Percentiles rank a stretch among this genome's conserved stretches.
Evolutionary conservation across 2,797 vertebrate genomes (phyloP).

Genomic region (Micropoecilia bifurca): DNA sequence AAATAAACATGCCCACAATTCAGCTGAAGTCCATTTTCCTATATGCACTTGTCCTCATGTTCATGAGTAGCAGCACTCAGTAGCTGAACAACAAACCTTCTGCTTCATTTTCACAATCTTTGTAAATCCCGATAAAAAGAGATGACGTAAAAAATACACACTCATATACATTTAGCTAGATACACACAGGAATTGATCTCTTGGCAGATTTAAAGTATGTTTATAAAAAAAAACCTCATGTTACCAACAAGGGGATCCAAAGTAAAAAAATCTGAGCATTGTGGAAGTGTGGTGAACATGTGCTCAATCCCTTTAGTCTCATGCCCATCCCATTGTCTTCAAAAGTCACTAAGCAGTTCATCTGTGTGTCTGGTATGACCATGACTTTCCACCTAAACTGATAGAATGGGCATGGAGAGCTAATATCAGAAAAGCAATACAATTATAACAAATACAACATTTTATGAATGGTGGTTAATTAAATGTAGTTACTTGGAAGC

Average conservation of each 20-base stretch:
- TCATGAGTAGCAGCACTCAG: constrained; percentile 26
- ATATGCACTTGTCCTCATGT: constrained; percentile 50
- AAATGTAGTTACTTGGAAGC: not conserved
- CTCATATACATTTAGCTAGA: constrained; percentile 18
- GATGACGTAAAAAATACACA: not conserved
- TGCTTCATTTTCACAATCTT: constrained; percentile 31
- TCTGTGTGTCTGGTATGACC: not conserved
- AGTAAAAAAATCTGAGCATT: not conserved
- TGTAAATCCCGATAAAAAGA: constrained; percentile 27
- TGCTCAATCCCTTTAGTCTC: not conserved
- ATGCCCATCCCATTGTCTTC: not conserved
- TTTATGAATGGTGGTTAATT: not conserved
- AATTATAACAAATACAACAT: not conserved
- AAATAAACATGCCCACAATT: constrained; percentile 43
- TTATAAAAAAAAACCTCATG: constrained; percentile 17
- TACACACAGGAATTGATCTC: constrained; percentile 27
- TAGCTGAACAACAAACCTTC: constrained; percentile 44
- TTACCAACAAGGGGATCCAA: not conserved
- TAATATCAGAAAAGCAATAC: not conserved
- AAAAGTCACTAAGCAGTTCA: not conserved
- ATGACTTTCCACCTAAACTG: not conserved
- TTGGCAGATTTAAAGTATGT: constrained; percentile 27
- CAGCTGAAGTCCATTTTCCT: constrained; percentile 16
- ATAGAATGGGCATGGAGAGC: not conserved
- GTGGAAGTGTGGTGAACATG: not conserved